A percentile compares a stretch with the other conserved stretches of the same genome.
Conservation (phyloP, 2,113 vertebrate species). For the Alouatta palliata region DNA sequence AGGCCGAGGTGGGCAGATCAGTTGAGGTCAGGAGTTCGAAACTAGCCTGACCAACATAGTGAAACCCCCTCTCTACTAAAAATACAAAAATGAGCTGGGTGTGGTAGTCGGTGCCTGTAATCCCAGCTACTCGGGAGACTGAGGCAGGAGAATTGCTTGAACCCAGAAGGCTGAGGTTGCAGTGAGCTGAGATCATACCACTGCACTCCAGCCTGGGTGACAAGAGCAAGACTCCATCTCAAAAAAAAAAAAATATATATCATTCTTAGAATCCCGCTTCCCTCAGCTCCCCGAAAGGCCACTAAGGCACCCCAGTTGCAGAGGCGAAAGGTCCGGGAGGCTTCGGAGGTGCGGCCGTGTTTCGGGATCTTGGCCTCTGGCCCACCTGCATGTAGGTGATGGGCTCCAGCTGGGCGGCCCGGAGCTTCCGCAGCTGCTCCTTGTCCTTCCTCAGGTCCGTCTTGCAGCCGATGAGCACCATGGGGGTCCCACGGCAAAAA, state of each 20-base stretch:
- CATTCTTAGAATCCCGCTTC: not conserved
- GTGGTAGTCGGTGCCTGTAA: too few relatives aligned
- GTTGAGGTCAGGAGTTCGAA: too few relatives aligned
- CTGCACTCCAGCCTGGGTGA: too few relatives aligned
- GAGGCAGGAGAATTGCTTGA: too few relatives aligned
- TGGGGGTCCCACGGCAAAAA: conserved; percentile 91
- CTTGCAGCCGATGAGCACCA: conserved; percentile 97
- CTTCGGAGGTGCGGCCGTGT: not conserved
- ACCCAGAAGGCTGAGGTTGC: too few relatives aligned
- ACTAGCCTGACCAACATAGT: too few relatives aligned
- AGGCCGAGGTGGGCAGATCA: too few relatives aligned
- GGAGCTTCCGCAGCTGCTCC: conserved; percentile 91
- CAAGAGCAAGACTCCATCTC: too few relatives aligned
- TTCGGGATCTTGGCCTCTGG: rapidly evolving
- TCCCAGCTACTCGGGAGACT: too few relatives aligned
- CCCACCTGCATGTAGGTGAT: conserved; percentile 93
- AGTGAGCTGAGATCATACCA: too few relatives aligned
- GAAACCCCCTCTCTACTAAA: too few relatives aligned
- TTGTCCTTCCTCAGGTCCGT: conserved; percentile 96
- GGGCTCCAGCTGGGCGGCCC: conserved; percentile 87
- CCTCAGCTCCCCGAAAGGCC: not conserved
- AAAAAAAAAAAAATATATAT: not conserved
- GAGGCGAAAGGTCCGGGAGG: not conserved
- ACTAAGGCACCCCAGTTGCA: not conserved
- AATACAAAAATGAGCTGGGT: too few relatives aligned